Evolutionary conservation across 2,797 vertebrate species (phyloP).

Genomic region (Ceryle rudis): DNA sequence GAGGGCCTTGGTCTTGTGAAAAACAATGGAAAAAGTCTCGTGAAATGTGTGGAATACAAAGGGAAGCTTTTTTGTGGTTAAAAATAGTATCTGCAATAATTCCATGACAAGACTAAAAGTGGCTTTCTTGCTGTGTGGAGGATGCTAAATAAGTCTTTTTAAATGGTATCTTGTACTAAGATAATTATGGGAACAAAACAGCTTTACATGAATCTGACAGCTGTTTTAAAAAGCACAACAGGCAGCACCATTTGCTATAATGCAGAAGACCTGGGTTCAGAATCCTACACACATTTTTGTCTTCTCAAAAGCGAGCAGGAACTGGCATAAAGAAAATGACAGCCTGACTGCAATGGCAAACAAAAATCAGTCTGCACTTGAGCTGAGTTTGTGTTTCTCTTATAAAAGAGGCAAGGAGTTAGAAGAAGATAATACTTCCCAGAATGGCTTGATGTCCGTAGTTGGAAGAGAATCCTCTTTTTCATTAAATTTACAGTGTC

Average conservation of each 20-base stretch:
- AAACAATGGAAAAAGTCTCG: not conserved
- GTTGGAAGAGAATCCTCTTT: not conserved
- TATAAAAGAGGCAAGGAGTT: not conserved
- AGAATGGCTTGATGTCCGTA: not conserved
- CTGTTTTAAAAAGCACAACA: conserved; percentile 5
- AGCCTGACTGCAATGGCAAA: not conserved
- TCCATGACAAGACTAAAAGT: not conserved
- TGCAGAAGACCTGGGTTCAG: not conserved
- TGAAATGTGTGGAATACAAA: not conserved
- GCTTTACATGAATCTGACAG: not conserved
- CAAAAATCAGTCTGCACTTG: not conserved
- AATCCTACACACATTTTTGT: not conserved
- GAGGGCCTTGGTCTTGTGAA: not conserved
- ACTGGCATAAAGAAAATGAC: not conserved
- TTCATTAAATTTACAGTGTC: not conserved
- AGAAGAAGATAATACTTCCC: not conserved
- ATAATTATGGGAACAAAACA: not conserved
- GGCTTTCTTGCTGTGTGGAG: not conserved
- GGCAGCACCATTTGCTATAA: not conserved
- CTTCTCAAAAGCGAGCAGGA: not conserved
- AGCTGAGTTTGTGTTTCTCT: not conserved
- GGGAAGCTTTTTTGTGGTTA: not conserved
- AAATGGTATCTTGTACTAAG: not conserved
- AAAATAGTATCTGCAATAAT: conserved; percentile 1
- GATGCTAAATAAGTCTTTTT: not conserved